Conservation (phyloP, 2,797 vertebrate genomes). For the Crypturellus tataupa region DNA sequence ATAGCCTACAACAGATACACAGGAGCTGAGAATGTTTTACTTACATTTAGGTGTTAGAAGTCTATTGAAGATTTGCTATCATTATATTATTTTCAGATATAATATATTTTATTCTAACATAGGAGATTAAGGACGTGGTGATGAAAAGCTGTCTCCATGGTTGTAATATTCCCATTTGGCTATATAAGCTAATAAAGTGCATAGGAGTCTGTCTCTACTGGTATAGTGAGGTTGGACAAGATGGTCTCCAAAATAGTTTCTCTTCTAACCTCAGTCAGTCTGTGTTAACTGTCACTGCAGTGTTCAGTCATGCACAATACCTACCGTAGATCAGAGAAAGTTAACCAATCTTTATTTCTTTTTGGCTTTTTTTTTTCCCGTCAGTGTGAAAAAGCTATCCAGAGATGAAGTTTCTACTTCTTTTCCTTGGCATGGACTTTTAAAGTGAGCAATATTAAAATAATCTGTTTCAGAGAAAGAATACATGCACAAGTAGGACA, state of each 20-base stretch:
- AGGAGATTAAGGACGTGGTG: not conserved
- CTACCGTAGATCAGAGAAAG: not conserved
- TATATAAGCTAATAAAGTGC: not conserved
- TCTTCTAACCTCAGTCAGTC: too few species aligned
- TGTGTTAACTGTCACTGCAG: not conserved
- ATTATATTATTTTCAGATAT: not conserved
- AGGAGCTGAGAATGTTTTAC: not conserved
- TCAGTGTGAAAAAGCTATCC: not conserved
- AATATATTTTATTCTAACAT: not conserved
- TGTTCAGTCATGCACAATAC: not conserved
- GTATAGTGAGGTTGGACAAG: too few species aligned
- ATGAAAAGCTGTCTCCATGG: not conserved
- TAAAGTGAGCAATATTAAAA: conserved; percentile 11
- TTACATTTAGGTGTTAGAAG: not conserved
- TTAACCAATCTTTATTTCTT: not conserved
- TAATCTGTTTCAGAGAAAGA: conserved; percentile 16
- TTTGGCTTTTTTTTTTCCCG: not conserved
- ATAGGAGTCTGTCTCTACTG: not conserved
- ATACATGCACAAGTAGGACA: not conserved
- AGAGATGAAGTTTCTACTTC: not conserved
- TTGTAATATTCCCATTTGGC: not conserved
- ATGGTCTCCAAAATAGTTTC: too few species aligned
- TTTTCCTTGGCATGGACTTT: not conserved
- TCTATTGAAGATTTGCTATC: not conserved
- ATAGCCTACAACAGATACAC: not conserved